Evolutionary conservation across 1,140 invertebrate genomes (phyloP).

Genomic region (Araneus ventricosus): DNA sequence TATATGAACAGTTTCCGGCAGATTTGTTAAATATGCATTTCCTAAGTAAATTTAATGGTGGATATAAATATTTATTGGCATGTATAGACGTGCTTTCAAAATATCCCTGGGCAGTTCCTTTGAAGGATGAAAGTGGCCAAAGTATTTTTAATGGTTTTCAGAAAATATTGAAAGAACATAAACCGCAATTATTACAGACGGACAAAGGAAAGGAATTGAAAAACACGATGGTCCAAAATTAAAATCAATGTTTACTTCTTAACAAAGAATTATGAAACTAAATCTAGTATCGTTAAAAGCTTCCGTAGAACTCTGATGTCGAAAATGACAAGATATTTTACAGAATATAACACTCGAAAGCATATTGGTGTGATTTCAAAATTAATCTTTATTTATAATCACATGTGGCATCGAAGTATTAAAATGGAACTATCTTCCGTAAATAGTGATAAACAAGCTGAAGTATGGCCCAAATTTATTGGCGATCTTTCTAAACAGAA

Average conservation of each 20-base stretch:
- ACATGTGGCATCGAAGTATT: too few relatives aligned
- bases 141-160: not conserved
- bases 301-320: too few relatives aligned
- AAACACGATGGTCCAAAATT: constrained; percentile 1
- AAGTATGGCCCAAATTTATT: constrained; percentile 9
- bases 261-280: constrained; percentile 21
- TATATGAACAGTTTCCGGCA: constrained; percentile 77
- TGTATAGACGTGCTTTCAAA: too few relatives aligned
- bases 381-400: too few relatives aligned
- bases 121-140: not conserved
- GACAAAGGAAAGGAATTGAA: constrained; percentile 15
- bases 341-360: too few relatives aligned
- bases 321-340: too few relatives aligned
- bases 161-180: constrained; percentile 7
- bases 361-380: too few relatives aligned
- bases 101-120: constrained; percentile 23
- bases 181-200: not conserved
- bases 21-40: constrained; percentile 76
- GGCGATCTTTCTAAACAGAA: not conserved
- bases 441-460: not conserved
- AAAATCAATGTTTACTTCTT: not conserved
- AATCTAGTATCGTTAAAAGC: not conserved
- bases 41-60: too few relatives aligned
- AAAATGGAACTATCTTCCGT: too few relatives aligned
- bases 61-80: too few relatives aligned